Evolutionary conservation across 2,888 invertebrate genomes (phyloP).

Genomic region (Watsonalla binaria): DNA sequence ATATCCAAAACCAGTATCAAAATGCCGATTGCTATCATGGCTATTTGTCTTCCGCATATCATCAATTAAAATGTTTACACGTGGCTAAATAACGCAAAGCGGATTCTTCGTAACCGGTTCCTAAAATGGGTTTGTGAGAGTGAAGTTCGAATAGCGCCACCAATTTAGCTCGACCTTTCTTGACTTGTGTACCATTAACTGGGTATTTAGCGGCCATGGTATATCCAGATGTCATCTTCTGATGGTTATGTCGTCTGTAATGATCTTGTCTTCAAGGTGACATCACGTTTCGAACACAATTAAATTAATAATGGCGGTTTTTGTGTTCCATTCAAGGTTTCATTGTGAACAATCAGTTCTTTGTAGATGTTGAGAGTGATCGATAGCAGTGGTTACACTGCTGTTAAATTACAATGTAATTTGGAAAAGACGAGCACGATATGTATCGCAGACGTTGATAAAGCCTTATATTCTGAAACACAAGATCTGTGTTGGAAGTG

Average conservation of each 20-base stretch:
- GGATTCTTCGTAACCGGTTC: slow-evolving; percentile 67
- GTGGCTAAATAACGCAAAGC: slow-evolving; percentile 67
- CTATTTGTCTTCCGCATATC: slow-evolving; percentile 71
- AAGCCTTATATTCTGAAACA: slow-evolving; percentile 14
- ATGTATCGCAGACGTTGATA: slow-evolving; percentile 12
- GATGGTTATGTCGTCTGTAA: slow-evolving; percentile 45
- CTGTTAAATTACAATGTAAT: slow-evolving; percentile 6
- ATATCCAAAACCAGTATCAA: slow-evolving; percentile 42
- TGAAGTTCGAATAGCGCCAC: slow-evolving; percentile 60
- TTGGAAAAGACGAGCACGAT: neutral
- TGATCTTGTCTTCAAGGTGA: slow-evolving; percentile 65
- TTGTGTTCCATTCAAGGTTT: slow-evolving; percentile 67
- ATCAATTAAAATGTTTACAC: slow-evolving; percentile 76
- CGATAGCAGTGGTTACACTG: slow-evolving; percentile 25
- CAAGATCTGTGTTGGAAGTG: slow-evolving; percentile 24
- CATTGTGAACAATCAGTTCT: slow-evolving; percentile 29
- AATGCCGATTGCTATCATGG: slow-evolving; percentile 48
- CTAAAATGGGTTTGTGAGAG: slow-evolving; percentile 61
- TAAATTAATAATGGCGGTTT: slow-evolving; percentile 63
- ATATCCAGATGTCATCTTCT: slow-evolving; percentile 35
- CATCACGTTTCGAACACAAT: slow-evolving; percentile 64
- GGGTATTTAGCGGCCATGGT: slow-evolving; percentile 15
- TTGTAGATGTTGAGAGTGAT: slow-evolving; percentile 31
- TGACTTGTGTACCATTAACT: slow-evolving; percentile 18
- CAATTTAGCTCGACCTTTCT: slow-evolving; percentile 50